Conservation (phyloP, 1,140 invertebrate species). For the Pseudomyrmex sp. region DNA sequence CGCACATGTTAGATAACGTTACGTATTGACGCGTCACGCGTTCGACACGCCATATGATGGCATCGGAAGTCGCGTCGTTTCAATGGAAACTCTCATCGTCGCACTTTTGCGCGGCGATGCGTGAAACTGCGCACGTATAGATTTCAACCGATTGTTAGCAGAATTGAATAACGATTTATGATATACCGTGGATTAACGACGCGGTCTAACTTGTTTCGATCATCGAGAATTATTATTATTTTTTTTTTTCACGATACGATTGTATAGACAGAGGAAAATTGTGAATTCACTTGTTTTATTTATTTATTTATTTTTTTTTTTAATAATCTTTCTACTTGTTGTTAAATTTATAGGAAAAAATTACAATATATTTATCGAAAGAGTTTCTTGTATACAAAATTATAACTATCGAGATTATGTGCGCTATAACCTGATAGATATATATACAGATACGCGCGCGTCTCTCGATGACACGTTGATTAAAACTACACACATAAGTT, state of each 20-base stretch:
- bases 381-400: too few species aligned
- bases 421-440: too few species aligned
- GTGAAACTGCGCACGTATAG: slow-evolving; percentile 31
- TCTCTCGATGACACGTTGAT: slow-evolving; percentile 7
- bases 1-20: slow-evolving; percentile 58
- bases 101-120: slow-evolving; percentile 43
- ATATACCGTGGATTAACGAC: not conserved
- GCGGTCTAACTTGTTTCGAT: not conserved
- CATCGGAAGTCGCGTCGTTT: slow-evolving; percentile 27
- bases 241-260: too few species aligned
- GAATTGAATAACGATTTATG: not conserved
- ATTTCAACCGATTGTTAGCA: slow-evolving; percentile 25
- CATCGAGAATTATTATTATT: too few species aligned
- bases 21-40: slow-evolving; percentile 29
- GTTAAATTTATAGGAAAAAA: too few species aligned
- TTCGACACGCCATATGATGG: slow-evolving; percentile 57
- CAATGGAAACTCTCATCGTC: slow-evolving; percentile 28
- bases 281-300: too few species aligned
- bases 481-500: not conserved
- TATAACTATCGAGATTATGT: too few species aligned
- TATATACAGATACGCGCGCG: not conserved
- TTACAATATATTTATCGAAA: too few species aligned
- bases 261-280: too few species aligned
- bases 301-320: too few species aligned
- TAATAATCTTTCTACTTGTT: too few species aligned